Percentiles rank a stretch among this genome's conserved stretches.
phyloP scores from a whole-genome alignment of 2,113 vertebrate genomes.

The Anhinga anhinga region DNA sequence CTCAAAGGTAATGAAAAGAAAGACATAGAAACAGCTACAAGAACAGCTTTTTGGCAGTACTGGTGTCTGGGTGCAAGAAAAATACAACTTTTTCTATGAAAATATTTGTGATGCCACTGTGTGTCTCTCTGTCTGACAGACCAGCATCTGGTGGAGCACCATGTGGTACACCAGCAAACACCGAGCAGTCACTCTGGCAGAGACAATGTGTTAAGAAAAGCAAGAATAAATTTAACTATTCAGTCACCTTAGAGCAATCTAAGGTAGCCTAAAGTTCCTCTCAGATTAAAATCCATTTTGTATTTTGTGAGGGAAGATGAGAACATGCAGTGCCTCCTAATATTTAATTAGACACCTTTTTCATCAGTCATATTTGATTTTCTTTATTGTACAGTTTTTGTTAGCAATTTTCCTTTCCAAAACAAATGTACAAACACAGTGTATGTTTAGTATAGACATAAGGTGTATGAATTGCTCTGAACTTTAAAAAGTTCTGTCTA shows the following conservation, averaged over 20 bases:
- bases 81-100: background rate
- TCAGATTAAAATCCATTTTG: background rate
- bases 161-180: background rate
- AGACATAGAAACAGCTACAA: background rate
- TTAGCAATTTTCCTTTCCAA: background rate
- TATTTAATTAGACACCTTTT: background rate
- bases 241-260: background rate
- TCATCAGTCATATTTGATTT: background rate
- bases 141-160: slow-evolving; percentile 1
- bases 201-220: background rate
- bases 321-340: background rate
- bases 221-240: background rate
- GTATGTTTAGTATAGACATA: background rate
- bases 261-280: background rate
- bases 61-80: background rate
- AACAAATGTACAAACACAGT: background rate
- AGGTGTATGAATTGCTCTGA: background rate
- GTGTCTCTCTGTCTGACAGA: background rate
- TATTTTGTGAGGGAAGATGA: background rate
- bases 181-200: background rate
- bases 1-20: background rate
- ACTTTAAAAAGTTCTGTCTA: background rate
- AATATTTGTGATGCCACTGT: background rate
- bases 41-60: background rate
- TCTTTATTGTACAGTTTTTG: background rate